Conservation (phyloP, 1,140 invertebrate genomes). For the Neodiprion pinetum region DNA sequence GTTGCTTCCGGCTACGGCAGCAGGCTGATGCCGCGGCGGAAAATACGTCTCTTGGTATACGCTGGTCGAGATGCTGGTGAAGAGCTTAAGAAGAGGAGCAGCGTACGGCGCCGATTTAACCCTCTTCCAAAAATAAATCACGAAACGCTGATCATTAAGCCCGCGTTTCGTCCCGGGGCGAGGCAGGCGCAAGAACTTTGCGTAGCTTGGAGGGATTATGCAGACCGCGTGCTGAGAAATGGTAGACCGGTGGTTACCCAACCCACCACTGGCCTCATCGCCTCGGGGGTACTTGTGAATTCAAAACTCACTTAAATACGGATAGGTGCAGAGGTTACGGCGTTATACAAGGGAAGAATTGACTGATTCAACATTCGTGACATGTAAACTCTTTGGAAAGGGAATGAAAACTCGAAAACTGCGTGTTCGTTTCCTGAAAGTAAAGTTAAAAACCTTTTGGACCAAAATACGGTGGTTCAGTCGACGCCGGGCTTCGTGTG, state of each 20-base stretch:
- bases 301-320: conserved; percentile 29
- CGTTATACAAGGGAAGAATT: neutral
- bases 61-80: conserved; percentile 12
- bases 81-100: conserved; percentile 1
- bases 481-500: neutral
- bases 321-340: neutral
- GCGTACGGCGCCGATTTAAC: conserved; percentile 19
- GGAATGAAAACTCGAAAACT: no score
- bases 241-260: conserved; percentile 41
- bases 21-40: neutral
- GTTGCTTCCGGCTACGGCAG: conserved; percentile 1
- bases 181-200: conserved; percentile 17
- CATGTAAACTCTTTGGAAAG: no score
- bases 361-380: neutral
- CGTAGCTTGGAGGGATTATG: conserved; percentile 41
- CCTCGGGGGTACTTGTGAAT: conserved; percentile 26
- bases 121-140: conserved; percentile 51
- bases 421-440: no score
- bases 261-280: conserved; percentile 28
- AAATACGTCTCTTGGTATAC: neutral
- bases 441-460: no score
- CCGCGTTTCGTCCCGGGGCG: conserved; percentile 14
- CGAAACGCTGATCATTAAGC: conserved; percentile 45
- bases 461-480: no score
- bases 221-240: conserved; percentile 34